Base-by-base conservation (phyloP, 2,113 vertebrate species). In the Eclectus roratus region DNA sequence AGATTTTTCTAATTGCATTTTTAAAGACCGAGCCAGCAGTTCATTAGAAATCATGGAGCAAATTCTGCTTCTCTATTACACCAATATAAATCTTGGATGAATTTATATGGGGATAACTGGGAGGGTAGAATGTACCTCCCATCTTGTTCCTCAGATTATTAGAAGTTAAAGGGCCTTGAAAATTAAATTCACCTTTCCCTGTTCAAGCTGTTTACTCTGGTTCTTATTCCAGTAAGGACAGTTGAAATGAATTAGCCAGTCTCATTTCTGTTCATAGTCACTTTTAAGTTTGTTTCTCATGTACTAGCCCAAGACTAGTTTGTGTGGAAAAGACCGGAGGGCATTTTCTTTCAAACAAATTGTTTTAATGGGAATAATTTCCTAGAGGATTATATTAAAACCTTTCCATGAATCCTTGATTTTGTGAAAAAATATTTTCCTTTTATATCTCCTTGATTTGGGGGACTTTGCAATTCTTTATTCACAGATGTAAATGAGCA, bases 11-110 rank as follows among this genome's bases (percentile, higher is more conserved):
- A 96, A 96, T 97, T 96, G 96, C 80, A 4, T 94, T 95, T 96
- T 94, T 94, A 94, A 91, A 92, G 91, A 91, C 44, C 5, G 58
- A 96, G 95, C 95, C 94, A 97, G 96, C 92, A 94, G 92, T 95
- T 95, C 96, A 81, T 94, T 97, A 96, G 96, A 89, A 95, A 94
- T 90, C 80, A 18, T 0, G 70, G 92, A 92, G 93, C 80, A 25
- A 94, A 96, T 96, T 96, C 95, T 96, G 96, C 96, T 96, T 92
- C 94, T 96, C 94, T 93, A 46, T 95, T 96, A 97, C 96, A 95
- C 96, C 83, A 64, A 61, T 96, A 91, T 89, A 96, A 93, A 95
- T 96, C 96, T 96, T 94, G 94, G 94, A 79, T 95, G 92, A 90
- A 95, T 96, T 97, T 96, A 56, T 88, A 90, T 85, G 85, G 35